Conservation (phyloP, 2,113 vertebrate species). For the Rhinopomastus cyanomelas region DNA sequence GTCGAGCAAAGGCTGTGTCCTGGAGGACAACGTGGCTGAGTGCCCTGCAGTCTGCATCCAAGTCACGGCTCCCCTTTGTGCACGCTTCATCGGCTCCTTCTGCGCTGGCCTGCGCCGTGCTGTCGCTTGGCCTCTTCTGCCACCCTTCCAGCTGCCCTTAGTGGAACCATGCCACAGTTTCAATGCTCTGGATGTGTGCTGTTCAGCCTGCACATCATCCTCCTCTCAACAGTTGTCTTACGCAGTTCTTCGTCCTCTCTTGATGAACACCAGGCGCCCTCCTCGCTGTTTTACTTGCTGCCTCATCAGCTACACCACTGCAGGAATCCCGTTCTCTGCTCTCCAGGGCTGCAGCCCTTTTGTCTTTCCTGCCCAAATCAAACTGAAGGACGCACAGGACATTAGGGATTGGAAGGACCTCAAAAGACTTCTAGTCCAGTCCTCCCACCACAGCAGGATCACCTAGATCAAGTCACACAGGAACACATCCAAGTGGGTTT, state of each 20-base stretch:
- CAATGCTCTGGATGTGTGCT: not conserved
- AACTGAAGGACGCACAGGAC: not conserved
- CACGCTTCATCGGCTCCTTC: not conserved
- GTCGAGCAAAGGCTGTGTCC: not conserved
- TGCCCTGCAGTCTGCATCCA: not conserved
- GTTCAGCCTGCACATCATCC: not conserved
- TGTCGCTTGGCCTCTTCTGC: not conserved
- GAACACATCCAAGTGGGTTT: no score
- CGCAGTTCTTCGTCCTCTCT: not conserved
- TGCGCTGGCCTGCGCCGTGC: accelerated
- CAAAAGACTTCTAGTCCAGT: no score
- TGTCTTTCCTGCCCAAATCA: not conserved
- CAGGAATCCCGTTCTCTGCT: not conserved
- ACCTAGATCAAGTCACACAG: no score
- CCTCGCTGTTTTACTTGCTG: not conserved
- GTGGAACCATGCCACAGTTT: not conserved
- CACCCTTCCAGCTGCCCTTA: not conserved
- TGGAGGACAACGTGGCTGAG: not conserved
- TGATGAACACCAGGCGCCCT: not conserved
- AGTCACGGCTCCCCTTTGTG: conserved; percentile 48
- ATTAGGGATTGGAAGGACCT: no score
- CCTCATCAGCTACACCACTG: not conserved
- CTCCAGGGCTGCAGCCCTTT: not conserved
- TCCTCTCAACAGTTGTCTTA: not conserved
- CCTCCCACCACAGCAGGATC: no score